phyloP scores from a whole-genome alignment of 1,140 invertebrate species.

The Drosophila lowei region DNA sequence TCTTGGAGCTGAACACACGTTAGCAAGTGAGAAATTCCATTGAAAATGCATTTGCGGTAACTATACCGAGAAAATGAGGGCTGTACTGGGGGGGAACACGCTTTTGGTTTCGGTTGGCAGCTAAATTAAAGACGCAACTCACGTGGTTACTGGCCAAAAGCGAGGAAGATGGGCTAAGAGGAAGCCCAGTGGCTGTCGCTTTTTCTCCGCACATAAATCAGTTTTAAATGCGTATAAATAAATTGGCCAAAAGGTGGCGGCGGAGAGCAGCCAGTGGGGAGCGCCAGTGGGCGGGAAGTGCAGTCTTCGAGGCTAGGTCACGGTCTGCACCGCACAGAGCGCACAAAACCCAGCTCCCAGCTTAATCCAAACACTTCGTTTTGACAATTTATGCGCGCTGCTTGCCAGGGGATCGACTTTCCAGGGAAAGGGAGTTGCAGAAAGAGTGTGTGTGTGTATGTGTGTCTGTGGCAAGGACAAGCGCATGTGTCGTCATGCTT shows the following conservation, averaged over 20 bases:
- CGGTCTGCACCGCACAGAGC: conserved; percentile 27
- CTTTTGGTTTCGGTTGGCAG: conserved; percentile 42
- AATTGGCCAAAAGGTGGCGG: conserved; percentile 58
- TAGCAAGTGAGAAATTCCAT: conserved; percentile 70
- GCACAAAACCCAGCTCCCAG: conserved; percentile 28
- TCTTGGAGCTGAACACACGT: conserved; percentile 23
- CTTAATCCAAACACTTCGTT: conserved; percentile 72
- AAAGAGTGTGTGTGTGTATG: neutral
- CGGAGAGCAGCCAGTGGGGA: neutral
- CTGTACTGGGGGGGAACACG: conserved; percentile 3
- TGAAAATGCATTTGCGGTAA: conserved; percentile 75
- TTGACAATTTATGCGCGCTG: conserved; percentile 70
- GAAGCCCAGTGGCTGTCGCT: conserved; percentile 33
- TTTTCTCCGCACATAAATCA: conserved; percentile 68
- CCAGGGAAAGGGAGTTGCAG: neutral
- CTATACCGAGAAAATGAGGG: neutral
- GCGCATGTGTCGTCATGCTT: conserved; percentile 64
- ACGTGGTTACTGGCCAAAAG: conserved; percentile 36
- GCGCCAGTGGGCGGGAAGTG: neutral
- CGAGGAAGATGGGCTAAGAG: conserved; percentile 8
- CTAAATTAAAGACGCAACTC: conserved; percentile 78
- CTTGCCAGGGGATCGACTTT: conserved; percentile 17
- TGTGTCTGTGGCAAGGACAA: conserved; percentile 3
- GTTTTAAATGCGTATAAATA: conserved; percentile 80
- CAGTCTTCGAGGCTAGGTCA: conserved; percentile 40